Evolutionary conservation across 64 coral and sea anemone genomes (phyloP), one percentile per base, ranked within the genome.

Genomic region (Hydrozoanthus tunicans): DNA sequence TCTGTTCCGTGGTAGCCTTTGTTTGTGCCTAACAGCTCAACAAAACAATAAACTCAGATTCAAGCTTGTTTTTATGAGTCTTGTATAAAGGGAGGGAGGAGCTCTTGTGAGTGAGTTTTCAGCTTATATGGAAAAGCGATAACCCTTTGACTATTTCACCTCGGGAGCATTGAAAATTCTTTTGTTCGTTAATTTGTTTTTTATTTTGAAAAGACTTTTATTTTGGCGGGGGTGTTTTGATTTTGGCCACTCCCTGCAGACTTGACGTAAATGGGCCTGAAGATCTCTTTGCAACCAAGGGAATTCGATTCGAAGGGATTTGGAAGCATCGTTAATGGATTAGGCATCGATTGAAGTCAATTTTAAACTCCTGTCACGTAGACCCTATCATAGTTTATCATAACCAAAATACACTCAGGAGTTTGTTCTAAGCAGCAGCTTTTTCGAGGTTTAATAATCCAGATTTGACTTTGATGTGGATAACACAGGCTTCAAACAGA

Each of bases 51-150:
- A 27, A 6, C 5, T 27, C 12, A 58, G 55, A 32, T 74, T 51
- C 74, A 56, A 32, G 56, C 26, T 75, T 65, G 84, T 72, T 5
- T 70, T 68, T 70, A 68, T 66, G 53, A 53, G 12, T 9, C 23
- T 51, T 58, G 58, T 65, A 3, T 51, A 5, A 9, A 11, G 51
- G 53, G 53, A 59, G 52, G 70, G 84, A 56, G 54, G 84, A 70
- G 56, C 53, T 86, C 5, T 6, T 24, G 20, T 3, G 12, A 12
- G 24, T 61, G 13, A 6, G 13, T 56, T n/a, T 25, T 88, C 56
- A 59, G 24, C 84, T 88, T 88, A 88, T 88, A 88, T 61, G 84
- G 84, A 23, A 88, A 88, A 73, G 52, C 23, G 56, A 73, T 17
- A 32, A 51, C 55, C 53, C 51, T 43, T 61, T 88, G 68, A 70